A percentile compares a stretch with the other conserved stretches of the same genome.
phyloP scores from a whole-genome alignment of 2,113 vertebrate species.

The Diglossa brunneiventris region DNA sequence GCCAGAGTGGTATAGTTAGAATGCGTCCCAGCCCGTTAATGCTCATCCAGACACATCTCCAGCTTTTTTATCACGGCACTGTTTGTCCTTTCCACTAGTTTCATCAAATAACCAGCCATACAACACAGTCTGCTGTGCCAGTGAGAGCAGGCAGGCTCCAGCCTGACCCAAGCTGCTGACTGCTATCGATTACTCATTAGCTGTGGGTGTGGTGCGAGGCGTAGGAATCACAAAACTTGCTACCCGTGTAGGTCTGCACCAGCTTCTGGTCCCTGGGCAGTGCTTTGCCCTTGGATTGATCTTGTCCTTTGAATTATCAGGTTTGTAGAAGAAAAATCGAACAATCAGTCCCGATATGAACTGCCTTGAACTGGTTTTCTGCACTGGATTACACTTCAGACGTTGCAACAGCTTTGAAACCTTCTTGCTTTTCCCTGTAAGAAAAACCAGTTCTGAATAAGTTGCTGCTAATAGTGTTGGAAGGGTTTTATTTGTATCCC shows the following conservation, averaged over 20 bases:
- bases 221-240: neutral
- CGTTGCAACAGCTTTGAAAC: neutral
- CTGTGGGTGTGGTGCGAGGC: neutral
- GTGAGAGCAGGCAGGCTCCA: neutral
- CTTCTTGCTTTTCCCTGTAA: neutral
- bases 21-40: neutral
- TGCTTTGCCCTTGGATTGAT: neutral
- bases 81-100: neutral
- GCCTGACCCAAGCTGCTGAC: neutral
- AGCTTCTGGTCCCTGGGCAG: neutral
- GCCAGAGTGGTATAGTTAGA: neutral
- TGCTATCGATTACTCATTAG: neutral
- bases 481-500: neutral
- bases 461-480: neutral
- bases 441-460: neutral
- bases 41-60: neutral
- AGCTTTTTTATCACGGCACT: neutral
- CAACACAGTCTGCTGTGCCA: neutral
- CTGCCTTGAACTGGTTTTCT: neutral
- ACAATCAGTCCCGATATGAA: neutral
- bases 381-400: neutral
- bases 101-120: neutral
- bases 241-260: rapidly evolving
- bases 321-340: neutral
- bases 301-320: neutral